phyloP scores from a whole-genome alignment of 2,888 invertebrate species.

The Xiphydria camelus region DNA sequence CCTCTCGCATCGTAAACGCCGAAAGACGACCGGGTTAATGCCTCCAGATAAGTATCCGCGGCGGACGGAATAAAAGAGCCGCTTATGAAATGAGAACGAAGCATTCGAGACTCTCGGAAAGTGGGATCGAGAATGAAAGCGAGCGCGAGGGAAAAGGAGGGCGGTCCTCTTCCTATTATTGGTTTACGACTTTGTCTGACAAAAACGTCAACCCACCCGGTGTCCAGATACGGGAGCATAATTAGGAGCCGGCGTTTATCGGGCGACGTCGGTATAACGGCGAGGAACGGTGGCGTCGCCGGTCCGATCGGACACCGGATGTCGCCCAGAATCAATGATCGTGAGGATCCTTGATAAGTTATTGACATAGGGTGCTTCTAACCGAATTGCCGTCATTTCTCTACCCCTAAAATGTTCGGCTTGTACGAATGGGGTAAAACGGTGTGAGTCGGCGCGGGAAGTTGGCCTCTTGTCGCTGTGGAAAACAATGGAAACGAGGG shows the following conservation, averaged over 20 bases:
- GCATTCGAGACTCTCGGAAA: conserved; percentile 14
- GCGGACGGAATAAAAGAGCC: conserved; percentile 5
- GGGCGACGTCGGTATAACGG: too few species aligned
- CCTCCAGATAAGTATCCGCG: neutral
- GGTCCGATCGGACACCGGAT: conserved; percentile 4
- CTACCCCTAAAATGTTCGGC: too few species aligned
- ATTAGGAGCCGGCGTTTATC: too few species aligned
- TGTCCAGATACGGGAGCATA: conserved; percentile 3
- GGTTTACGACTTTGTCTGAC: conserved; percentile 27
- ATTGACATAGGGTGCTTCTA: neutral
- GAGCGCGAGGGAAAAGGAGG: conserved; percentile 1
- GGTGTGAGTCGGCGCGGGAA: too few species aligned
- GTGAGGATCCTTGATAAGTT: conserved; percentile 12
- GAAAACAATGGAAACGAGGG: too few species aligned
- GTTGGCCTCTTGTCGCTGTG: too few species aligned
- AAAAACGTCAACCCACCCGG: conserved; percentile 20
- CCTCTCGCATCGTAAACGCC: conserved; percentile 1
- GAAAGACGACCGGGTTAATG: conserved; percentile 1
- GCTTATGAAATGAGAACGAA: conserved; percentile 9
- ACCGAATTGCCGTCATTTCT: too few species aligned
- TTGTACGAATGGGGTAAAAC: too few species aligned
- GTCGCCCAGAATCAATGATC: conserved; percentile 17
- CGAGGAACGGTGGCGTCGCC: neutral
- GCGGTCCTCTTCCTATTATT: conserved; percentile 22
- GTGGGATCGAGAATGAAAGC: conserved; percentile 9